Conservation (phyloP, 2,797 vertebrate species). For the Malurus splendens region DNA sequence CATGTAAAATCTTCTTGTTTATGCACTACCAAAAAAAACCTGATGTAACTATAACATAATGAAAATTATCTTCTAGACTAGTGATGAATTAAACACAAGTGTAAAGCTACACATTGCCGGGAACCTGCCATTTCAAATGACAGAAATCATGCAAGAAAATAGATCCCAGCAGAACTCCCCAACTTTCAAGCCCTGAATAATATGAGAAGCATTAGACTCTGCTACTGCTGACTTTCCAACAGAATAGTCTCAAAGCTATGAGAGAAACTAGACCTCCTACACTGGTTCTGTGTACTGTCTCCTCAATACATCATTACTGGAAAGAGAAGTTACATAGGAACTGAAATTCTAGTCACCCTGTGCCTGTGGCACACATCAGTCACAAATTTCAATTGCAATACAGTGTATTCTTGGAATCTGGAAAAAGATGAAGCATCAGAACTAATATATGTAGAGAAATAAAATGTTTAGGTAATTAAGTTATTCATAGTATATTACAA, state of each 20-base stretch:
- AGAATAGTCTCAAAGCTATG: neutral
- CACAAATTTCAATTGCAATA: neutral
- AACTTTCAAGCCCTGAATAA: neutral
- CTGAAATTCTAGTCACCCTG: neutral
- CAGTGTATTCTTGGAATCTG: neutral
- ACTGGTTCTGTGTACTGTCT: neutral
- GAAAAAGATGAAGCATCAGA: conserved; percentile 6
- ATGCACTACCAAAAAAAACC: neutral
- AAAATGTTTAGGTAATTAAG: conserved; percentile 17
- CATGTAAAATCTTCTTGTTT: neutral
- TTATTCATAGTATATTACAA: conserved; percentile 13
- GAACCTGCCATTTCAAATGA: neutral
- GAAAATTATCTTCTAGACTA: neutral
- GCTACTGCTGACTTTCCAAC: neutral
- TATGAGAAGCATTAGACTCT: neutral
- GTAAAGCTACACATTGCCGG: neutral
- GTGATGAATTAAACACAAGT: neutral
- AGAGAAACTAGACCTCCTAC: neutral
- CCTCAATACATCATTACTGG: neutral
- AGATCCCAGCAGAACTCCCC: neutral
- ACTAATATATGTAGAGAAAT: conserved; percentile 11
- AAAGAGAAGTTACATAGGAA: neutral
- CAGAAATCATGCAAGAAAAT: neutral
- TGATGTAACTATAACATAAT: neutral
- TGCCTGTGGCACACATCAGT: neutral